Percentiles rank a stretch among this genome's conserved stretches.
Conservation (phyloP, 2,797 vertebrate species). For the Scolopax bukidnonensis region DNA sequence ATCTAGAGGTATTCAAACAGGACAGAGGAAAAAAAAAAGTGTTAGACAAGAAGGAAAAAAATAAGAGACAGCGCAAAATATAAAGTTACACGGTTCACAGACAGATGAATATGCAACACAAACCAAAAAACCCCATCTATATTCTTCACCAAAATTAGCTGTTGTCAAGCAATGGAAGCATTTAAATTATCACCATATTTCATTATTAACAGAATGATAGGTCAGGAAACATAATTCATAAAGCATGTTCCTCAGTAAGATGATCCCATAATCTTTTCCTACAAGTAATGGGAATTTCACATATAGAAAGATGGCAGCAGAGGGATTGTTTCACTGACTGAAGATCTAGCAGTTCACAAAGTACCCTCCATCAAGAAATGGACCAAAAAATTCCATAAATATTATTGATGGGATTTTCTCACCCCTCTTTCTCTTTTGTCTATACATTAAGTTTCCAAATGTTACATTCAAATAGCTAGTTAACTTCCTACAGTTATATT, state of each 20-base stretch:
- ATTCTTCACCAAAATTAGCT: neutral
- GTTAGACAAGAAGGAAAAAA: neutral
- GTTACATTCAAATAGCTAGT: neutral
- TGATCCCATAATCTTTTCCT: neutral
- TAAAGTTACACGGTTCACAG: neutral
- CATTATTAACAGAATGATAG: neutral
- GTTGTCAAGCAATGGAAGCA: neutral
- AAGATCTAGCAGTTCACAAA: neutral
- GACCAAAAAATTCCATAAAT: neutral
- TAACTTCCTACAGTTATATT: neutral
- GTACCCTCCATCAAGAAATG: neutral
- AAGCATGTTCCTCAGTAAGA: neutral
- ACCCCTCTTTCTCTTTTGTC: neutral
- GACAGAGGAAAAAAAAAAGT: neutral
- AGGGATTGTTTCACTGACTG: neutral
- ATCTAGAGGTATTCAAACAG: constrained; percentile 80
- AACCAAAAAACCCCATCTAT: neutral
- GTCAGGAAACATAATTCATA: neutral
- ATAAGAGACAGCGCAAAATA: neutral
- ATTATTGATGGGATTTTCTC: neutral
- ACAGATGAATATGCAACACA: neutral
- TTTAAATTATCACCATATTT: neutral
- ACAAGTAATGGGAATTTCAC: neutral
- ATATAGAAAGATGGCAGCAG: neutral
- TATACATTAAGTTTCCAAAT: neutral